phyloP scores from a whole-genome alignment of 2,888 invertebrate species.

The Tetanocera ferruginea region DNA sequence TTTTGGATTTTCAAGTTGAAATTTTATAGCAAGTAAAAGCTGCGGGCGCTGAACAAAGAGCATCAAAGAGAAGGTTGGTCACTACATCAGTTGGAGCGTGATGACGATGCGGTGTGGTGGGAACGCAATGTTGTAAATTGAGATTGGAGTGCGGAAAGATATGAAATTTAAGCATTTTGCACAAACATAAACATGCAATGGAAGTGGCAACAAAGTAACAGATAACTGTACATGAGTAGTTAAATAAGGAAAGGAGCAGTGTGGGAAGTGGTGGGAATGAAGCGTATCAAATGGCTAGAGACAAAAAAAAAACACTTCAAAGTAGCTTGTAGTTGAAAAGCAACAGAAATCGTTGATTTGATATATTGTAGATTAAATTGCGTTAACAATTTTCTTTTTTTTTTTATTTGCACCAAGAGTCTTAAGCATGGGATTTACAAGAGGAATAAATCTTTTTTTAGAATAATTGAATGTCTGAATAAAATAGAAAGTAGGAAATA shows the following conservation, averaged over 20 bases:
- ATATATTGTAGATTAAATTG: not conserved
- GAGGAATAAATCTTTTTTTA: too few relatives aligned
- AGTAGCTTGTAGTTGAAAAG: not conserved
- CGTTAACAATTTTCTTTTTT: too few relatives aligned
- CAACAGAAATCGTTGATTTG: not conserved
- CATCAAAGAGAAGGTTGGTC: not conserved
- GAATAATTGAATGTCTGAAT: too few relatives aligned
- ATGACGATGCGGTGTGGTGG: not conserved
- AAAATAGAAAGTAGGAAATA: too few relatives aligned
- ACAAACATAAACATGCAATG: slow-evolving; percentile 23
- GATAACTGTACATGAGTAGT: not conserved
- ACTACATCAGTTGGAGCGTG: not conserved
- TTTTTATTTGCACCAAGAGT: too few relatives aligned
- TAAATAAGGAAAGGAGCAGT: not conserved
- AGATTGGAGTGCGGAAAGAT: slow-evolving; percentile 13
- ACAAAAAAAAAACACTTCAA: not conserved
- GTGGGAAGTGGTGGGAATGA: not conserved
- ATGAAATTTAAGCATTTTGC: slow-evolving; percentile 27
- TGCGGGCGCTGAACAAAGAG: not conserved
- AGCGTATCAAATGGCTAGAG: not conserved
- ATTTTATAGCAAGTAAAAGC: slow-evolving; percentile 7
- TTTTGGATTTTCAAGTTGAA: slow-evolving; percentile 34
- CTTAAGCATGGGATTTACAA: too few relatives aligned
- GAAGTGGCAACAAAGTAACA: slow-evolving; percentile 19
- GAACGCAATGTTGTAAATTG: not conserved